Evolutionary conservation across 1,140 invertebrate species (phyloP).

Genomic region (honey bee (Apis mellifera)): DNA sequence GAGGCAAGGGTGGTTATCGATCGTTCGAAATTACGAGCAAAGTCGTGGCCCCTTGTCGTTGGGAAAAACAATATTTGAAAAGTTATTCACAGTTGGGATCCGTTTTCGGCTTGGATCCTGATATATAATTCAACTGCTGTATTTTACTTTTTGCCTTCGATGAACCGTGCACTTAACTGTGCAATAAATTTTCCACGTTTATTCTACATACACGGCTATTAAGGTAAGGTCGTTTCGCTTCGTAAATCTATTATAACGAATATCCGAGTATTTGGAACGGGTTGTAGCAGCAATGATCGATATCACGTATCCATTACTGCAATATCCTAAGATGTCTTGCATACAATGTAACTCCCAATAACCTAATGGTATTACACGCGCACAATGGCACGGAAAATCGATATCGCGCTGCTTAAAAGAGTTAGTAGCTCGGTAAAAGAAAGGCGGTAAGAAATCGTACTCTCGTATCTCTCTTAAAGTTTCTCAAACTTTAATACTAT

Average conservation of each 20-base stretch:
- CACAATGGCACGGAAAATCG: not conserved
- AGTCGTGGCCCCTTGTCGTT: no score
- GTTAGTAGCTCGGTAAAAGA: not conserved
- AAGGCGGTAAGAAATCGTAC: not conserved
- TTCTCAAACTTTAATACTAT: no score
- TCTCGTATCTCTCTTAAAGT: no score
- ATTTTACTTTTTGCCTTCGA: not conserved
- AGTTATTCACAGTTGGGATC: no score
- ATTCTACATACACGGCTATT: not conserved
- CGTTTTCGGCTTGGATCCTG: no score
- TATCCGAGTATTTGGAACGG: not conserved
- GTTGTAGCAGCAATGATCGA: not conserved
- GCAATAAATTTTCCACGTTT: not conserved
- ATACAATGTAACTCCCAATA: not conserved
- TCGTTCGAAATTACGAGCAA: no score
- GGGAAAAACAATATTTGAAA: no score
- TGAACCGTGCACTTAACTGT: not conserved
- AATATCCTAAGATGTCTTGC: not conserved
- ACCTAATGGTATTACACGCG: not conserved
- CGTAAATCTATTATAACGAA: not conserved
- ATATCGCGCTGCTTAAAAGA: not conserved
- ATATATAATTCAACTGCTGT: not conserved
- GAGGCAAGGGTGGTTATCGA: no score
- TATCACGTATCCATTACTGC: not conserved
- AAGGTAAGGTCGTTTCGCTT: not conserved